Base-by-base conservation (phyloP, 2,113 vertebrate genomes). In the Polypterus bichir region DNA sequence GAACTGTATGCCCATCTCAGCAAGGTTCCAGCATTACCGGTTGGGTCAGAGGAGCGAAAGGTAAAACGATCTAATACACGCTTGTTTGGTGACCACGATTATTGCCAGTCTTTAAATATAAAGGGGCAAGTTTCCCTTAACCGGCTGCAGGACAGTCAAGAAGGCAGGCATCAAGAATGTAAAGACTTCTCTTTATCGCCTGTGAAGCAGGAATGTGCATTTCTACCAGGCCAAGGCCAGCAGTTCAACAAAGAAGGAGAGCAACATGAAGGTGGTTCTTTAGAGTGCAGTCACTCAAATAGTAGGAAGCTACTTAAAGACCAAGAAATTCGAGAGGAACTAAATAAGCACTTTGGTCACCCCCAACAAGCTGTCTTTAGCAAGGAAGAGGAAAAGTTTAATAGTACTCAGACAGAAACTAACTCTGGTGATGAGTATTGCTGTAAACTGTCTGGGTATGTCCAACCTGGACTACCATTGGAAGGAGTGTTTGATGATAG, bases 291-390 rank as follows among this genome's bases (percentile, higher is more conserved):
- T 65, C 80, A 78, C 5, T 65, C 76, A 75, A 82, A 74, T 83
- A 82, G 78, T 75, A 84, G 92, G 70, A 95, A 95, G 83, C 90
- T 83, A 78, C 89, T 97, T 71, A 79, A 91, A 67, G 93, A 98
- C 86, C 89, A 94, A 81, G 90, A 98, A 78, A 97, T 98, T 78
- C 83, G 95, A 77, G 93, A 91, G 27, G 95, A 98, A 81, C 93
- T 98, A 78, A 97, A 97, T 77, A 97, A 96, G 86, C 95, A 98
- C 86, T 98, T 98, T 86, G 96, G 96, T 70, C 83, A 84, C 79
- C 92, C 90, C 69, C 85, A 86, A 73, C 77, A 88, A 81, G 90
- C 91, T 77, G 83, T 97, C 79, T 91, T 86, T 78, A 84, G 84
- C 58, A 84, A 89, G 73, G 73, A 84, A 74, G 69, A 72, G 78